Evolutionary conservation across 2,888 invertebrate genomes (phyloP).

Genomic region (Deilephila elpenor): DNA sequence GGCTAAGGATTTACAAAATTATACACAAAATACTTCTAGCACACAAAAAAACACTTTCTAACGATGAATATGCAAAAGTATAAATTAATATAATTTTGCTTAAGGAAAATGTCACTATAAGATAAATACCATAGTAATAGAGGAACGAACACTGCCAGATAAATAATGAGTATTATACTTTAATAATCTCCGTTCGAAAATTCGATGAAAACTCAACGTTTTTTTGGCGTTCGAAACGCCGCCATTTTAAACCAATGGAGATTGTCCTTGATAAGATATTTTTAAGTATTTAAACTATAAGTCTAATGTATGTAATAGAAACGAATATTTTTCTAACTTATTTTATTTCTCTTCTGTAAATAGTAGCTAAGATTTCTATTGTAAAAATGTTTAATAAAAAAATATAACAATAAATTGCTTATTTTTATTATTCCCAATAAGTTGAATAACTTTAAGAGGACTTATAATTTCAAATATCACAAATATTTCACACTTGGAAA

Average conservation of each 20-base stretch:
- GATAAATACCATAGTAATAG: background rate
- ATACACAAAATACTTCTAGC: background rate
- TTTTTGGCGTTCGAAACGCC: background rate
- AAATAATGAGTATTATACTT: conserved; percentile 18
- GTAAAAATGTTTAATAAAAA: conserved; percentile 25
- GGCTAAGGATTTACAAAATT: background rate
- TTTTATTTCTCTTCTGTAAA: conserved; percentile 33
- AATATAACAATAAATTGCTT: background rate
- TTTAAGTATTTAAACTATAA: conserved; percentile 18
- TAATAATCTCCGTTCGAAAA: conserved; percentile 1
- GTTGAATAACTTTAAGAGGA: background rate
- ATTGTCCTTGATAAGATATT: conserved; percentile 9
- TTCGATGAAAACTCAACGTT: background rate
- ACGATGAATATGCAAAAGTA: background rate
- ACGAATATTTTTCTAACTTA: conserved; percentile 22
- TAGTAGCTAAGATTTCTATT: conserved; percentile 36
- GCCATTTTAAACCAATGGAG: conserved; percentile 6
- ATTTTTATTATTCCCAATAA: background rate
- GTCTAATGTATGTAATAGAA: conserved; percentile 15
- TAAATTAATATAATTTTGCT: too few relatives aligned
- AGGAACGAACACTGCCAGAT: conserved; percentile 9
- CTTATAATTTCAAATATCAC: too few relatives aligned
- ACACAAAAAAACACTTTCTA: background rate
- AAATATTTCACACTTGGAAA: too few relatives aligned
- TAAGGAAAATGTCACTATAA: background rate